phyloP scores from a whole-genome alignment of 2,113 vertebrate genomes.

The Mesitornis unicolor region DNA sequence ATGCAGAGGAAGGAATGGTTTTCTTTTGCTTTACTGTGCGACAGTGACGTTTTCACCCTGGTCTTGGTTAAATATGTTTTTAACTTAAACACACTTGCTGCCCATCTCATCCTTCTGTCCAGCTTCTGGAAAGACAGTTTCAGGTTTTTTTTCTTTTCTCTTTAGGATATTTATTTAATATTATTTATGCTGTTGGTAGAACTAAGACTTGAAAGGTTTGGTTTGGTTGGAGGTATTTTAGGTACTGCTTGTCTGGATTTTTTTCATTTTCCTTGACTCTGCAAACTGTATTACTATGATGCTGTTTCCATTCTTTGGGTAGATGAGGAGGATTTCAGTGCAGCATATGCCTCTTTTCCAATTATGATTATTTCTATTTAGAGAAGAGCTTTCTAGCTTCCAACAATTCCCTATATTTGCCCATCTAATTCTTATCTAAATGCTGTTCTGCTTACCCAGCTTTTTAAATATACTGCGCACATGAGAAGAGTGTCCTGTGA shows the following conservation, averaged over 20 bases:
- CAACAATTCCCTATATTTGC: background rate
- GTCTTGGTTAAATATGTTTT: background rate
- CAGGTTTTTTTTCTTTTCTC: background rate
- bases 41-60: background rate
- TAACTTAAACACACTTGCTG: background rate
- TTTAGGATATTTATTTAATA: background rate
- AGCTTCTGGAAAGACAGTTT: background rate
- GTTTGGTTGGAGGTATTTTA: background rate
- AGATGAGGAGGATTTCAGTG: background rate
- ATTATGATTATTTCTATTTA: background rate
- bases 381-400: background rate
- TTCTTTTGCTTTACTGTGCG: background rate
- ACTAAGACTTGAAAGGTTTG: background rate
- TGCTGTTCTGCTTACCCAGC: background rate
- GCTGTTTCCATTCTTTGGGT: background rate
- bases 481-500: background rate
- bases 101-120: rapidly evolving
- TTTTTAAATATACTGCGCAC: background rate
- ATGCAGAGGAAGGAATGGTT: background rate
- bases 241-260: background rate
- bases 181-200: background rate
- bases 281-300: background rate
- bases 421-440: background rate
- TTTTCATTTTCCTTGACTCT: background rate
- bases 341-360: background rate